Evolutionary conservation across 64 coral and sea anemone genomes (phyloP), one percentile per base, ranked within the genome.

Genomic region (Stichodactyla mertensii): DNA sequence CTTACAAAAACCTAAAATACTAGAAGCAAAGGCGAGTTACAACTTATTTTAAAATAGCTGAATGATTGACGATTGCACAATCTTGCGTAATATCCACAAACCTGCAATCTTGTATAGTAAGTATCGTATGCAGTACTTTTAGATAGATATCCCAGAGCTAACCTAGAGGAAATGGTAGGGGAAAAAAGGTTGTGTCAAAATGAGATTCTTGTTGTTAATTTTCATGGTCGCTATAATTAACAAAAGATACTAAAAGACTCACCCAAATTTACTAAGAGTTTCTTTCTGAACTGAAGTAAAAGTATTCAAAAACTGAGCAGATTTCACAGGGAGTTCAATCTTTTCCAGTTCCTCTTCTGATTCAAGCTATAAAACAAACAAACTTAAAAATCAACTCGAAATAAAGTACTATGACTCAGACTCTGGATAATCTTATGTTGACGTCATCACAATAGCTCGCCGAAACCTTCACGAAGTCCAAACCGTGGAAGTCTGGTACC

Each of bases 271-370:
- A 31, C 5, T 31, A 8, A 74, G 22, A 7, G 69, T 74, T 74
- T 74, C 10, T 5, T 74, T 31, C 10, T 31, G 24, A 19, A 74
- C 24, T 27, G n/a, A 11, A 9, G 4, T 74, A 13, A 31, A 74
- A n/a, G 14, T 7, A 36, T 51, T 52, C 20, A 62, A 16, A 57
- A 91, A 52, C 64, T 55, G 18, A 7, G 79, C 55, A n/a, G 91
- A 60, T 57, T 82, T 88, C 62, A 92, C 80, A 61, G 91, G 91
- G 57, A 92, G 86, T 28, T 57, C 53, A 13, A 92, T 62, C 53
- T 71, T 83, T 16, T 83, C 86, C 31, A 92, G 79, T 57, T 92
- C 91, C 57, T 92, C 80, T 84, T 92, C 91, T 54, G 86, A 82
- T 31, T 92, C 86, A 19, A 92, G 79, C 91, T 92, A 31, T 22